Percentiles rank a stretch among this genome's conserved stretches.
Evolutionary conservation across 2,113 vertebrate genomes (phyloP).

Genomic region (Dipodomys ordii): DNA sequence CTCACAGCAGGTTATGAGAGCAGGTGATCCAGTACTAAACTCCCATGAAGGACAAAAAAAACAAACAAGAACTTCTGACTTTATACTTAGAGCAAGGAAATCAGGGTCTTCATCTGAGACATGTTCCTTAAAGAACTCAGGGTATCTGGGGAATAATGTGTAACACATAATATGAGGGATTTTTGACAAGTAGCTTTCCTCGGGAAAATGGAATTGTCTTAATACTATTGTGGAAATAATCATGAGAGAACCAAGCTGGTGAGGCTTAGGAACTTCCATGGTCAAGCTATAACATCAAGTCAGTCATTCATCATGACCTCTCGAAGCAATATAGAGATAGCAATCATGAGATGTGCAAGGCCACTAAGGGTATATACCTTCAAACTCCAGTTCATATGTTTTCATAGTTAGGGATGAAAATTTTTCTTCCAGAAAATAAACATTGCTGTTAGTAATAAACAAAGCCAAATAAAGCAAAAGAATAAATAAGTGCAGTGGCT

Average conservation of each 20-base stretch:
- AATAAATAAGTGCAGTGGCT: no score
- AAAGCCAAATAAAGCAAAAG: background rate
- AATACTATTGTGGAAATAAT: background rate
- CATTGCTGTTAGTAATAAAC: background rate
- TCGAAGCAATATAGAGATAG: background rate
- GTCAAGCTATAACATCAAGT: background rate
- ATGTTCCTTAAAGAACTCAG: background rate
- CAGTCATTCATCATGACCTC: background rate
- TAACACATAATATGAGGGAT: background rate
- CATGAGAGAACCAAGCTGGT: no score
- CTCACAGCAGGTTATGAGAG: background rate
- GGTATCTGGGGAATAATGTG: background rate
- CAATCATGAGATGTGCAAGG: background rate
- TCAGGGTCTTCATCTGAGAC: background rate
- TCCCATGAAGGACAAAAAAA: background rate
- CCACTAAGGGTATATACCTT: no score
- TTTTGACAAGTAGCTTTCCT: background rate
- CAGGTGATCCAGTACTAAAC: background rate
- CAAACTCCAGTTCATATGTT: background rate
- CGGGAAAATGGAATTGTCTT: background rate
- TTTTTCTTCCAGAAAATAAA: background rate
- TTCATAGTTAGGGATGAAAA: background rate
- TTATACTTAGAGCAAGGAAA: background rate
- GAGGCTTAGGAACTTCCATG: no score
- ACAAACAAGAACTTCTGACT: background rate